A percentile compares a stretch with the other conserved stretches of the same genome.
phyloP scores from a whole-genome alignment of 92 coral and sea anemone genomes.

The Ricordea florida region DNA sequence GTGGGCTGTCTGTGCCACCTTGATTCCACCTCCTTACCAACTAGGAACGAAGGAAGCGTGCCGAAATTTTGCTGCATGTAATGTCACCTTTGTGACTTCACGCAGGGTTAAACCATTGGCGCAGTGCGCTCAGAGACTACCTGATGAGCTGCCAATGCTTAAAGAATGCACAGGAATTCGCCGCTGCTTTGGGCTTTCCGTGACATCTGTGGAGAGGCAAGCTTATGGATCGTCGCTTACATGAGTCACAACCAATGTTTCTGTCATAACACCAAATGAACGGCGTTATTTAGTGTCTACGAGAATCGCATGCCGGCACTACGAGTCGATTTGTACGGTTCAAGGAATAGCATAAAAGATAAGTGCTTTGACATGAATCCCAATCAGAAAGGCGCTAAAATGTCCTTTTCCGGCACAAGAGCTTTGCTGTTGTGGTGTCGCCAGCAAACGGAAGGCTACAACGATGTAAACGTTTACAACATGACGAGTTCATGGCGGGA shows the following conservation, averaged over 20 bases:
- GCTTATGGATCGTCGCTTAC: too few species aligned
- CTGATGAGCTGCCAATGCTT: background rate
- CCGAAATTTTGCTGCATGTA: background rate
- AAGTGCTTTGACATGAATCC: background rate
- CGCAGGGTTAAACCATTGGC: background rate
- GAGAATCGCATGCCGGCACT: constrained; percentile 28
- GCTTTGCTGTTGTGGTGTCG: constrained; percentile 87
- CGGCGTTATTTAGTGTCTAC: background rate
- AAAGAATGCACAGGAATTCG: constrained; percentile 6
- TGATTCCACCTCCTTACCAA: too few species aligned
- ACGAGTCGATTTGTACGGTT: background rate
- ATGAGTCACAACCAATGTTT: too few species aligned
- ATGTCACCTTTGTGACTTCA: constrained; percentile 21
- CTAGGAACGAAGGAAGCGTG: constrained; percentile 27
- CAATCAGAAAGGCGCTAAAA: constrained; percentile 14
- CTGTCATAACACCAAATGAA: background rate
- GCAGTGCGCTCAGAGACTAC: background rate
- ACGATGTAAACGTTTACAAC: constrained; percentile 70
- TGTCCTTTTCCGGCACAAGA: constrained; percentile 61
- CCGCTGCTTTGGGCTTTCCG: background rate
- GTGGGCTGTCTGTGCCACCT: too few species aligned
- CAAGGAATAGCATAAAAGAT: background rate
- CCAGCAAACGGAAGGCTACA: constrained; percentile 84
- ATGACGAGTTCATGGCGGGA: constrained; percentile 91
- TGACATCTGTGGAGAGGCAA: constrained; percentile 25